Conservation (phyloP, 2,888 invertebrate species). For the Nebria brevicollis region DNA sequence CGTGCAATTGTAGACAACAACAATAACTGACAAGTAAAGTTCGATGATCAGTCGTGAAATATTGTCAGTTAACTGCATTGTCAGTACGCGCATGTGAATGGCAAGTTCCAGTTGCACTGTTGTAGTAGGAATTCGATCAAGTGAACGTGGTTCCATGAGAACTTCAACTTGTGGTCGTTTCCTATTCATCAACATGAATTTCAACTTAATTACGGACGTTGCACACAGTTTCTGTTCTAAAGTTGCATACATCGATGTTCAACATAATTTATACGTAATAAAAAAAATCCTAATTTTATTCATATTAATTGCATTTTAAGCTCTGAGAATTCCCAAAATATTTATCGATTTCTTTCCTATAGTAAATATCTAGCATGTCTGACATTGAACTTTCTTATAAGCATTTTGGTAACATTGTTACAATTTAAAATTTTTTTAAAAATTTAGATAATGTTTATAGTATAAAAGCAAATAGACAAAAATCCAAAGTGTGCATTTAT, state of each 20-base stretch:
- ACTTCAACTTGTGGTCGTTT: not conserved
- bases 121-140: not conserved
- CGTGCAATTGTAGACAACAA: not conserved
- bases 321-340: too few relatives aligned
- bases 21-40: not conserved
- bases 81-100: not conserved
- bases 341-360: too few relatives aligned
- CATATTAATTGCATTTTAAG: not conserved
- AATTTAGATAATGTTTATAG: too few relatives aligned
- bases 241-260: not conserved
- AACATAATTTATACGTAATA: not conserved
- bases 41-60: not conserved
- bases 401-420: too few relatives aligned
- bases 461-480: too few relatives aligned
- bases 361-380: too few relatives aligned
- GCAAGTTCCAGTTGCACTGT: not conserved
- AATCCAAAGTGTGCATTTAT: too few relatives aligned
- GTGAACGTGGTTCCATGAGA: not conserved
- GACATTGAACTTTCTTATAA: too few relatives aligned
- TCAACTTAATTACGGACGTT: not conserved
- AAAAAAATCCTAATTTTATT: not conserved
- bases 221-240: not conserved
- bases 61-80: not conserved
- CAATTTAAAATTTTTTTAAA: too few relatives aligned
- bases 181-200: not conserved